A percentile compares a stretch with the other conserved stretches of the same genome.
phyloP scores from a whole-genome alignment of 2,113 vertebrate genomes.

The Perognathus longimembris region DNA sequence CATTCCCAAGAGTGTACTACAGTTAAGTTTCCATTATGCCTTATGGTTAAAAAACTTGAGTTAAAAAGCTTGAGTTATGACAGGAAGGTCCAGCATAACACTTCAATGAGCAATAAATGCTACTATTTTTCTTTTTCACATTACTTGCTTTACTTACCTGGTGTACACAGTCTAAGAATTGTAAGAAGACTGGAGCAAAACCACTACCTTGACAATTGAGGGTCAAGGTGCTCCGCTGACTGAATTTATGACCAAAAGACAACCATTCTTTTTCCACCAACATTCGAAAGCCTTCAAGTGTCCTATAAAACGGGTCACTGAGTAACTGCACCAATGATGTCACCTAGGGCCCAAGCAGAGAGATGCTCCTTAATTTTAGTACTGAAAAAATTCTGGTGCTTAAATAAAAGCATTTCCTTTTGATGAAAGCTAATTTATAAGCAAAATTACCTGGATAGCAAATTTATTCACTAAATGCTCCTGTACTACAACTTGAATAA shows the following conservation, averaged over 20 bases:
- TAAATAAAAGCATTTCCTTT: constrained; percentile 39
- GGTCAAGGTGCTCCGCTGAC: constrained; percentile 94
- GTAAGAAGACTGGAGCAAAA: constrained; percentile 96
- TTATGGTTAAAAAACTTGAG: background rate
- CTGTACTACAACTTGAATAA: constrained; percentile 37
- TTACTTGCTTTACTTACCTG: constrained; percentile 89
- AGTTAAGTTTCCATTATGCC: constrained; percentile 13
- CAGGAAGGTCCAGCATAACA: background rate
- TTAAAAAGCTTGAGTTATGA: background rate
- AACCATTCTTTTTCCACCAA: constrained; percentile 98
- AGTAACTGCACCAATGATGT: constrained; percentile 96
- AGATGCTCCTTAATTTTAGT: constrained; percentile 71
- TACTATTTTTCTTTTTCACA: background rate
- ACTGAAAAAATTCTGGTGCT: constrained; percentile 30
- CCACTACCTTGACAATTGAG: constrained; percentile 95
- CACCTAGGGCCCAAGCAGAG: constrained; percentile 87
- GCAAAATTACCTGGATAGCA: constrained; percentile 24
- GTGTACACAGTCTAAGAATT: constrained; percentile 98
- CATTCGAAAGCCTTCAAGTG: constrained; percentile 96
- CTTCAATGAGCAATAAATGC: background rate
- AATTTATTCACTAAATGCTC: background rate
- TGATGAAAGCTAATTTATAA: background rate
- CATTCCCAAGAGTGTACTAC: background rate
- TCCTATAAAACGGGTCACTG: constrained; percentile 97
- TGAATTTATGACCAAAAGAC: constrained; percentile 98